Conservation (phyloP, 2,113 vertebrate genomes). For the Osmerus eperlanus region DNA sequence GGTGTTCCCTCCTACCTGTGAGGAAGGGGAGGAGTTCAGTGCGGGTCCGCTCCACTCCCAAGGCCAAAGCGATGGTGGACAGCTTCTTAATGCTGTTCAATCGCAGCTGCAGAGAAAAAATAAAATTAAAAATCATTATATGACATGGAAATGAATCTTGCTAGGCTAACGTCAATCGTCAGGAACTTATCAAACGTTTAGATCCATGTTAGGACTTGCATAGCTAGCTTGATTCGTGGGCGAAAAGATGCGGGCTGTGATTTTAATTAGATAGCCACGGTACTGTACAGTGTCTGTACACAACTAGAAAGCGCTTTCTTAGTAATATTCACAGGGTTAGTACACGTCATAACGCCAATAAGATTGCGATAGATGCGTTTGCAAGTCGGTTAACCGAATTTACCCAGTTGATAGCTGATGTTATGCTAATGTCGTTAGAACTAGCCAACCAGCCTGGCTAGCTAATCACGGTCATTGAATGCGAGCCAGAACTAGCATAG, state of each 20-base stretch:
- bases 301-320: too few species aligned
- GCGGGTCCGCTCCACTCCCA: conserved; percentile 87
- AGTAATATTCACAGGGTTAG: too few species aligned
- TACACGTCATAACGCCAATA: too few species aligned
- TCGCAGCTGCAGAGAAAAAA: conserved; percentile 69
- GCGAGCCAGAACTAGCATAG: background rate
- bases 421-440: background rate
- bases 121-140: too few species aligned
- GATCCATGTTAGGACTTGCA: too few species aligned
- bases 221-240: too few species aligned
- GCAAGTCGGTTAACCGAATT: too few species aligned
- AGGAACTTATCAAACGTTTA: background rate
- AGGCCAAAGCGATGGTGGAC: conserved; percentile 85
- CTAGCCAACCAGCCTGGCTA: background rate
- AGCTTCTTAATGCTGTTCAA: conserved; percentile 91
- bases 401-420: background rate
- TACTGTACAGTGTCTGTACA: too few species aligned
- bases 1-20: conserved; percentile 71
- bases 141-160: too few species aligned
- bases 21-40: conserved; percentile 88
- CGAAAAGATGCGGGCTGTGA: too few species aligned
- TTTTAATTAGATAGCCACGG: too few species aligned
- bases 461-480: background rate
- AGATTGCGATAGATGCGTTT: too few species aligned
- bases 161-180: background rate